A percentile compares a stretch with the other conserved stretches of the same genome.
Conservation (phyloP, 2,113 vertebrate species). For the Dromiciops gliroides region DNA sequence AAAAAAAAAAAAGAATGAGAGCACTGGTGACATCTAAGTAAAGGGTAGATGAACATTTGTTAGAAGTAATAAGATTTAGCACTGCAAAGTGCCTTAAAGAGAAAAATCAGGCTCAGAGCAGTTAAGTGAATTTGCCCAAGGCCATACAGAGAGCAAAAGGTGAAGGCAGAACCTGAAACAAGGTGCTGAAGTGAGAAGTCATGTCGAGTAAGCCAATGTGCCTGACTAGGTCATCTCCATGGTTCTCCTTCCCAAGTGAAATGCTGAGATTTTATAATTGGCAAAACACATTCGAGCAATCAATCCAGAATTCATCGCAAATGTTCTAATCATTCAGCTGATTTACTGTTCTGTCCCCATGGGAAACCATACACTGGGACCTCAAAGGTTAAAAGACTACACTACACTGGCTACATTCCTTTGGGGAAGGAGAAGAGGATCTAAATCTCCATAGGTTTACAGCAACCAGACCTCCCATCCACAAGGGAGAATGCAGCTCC, state of each 20-base stretch:
- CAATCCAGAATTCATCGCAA: neutral
- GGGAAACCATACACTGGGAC: neutral
- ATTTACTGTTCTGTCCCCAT: neutral
- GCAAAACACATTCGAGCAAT: neutral
- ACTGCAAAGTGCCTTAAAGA: neutral
- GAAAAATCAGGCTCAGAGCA: conserved; percentile 2
- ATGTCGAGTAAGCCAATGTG: neutral
- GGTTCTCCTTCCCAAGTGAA: neutral
- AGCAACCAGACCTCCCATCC: neutral
- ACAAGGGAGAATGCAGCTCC: neutral
- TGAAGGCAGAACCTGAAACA: neutral
- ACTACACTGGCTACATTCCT: neutral
- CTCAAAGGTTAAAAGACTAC: neutral
- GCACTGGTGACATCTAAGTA: neutral
- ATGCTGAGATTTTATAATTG: neutral
- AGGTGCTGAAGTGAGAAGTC: neutral
- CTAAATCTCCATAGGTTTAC: neutral
- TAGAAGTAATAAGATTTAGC: too few species aligned
- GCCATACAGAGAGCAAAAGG: neutral
- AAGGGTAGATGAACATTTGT: neutral
- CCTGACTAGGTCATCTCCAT: neutral
- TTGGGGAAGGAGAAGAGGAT: neutral
- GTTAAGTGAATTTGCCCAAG: neutral
- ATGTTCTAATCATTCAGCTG: neutral
- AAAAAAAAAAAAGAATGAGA: too few species aligned